Conservation (phyloP, 2,113 vertebrate species). For the Leucopsar rothschildi region DNA sequence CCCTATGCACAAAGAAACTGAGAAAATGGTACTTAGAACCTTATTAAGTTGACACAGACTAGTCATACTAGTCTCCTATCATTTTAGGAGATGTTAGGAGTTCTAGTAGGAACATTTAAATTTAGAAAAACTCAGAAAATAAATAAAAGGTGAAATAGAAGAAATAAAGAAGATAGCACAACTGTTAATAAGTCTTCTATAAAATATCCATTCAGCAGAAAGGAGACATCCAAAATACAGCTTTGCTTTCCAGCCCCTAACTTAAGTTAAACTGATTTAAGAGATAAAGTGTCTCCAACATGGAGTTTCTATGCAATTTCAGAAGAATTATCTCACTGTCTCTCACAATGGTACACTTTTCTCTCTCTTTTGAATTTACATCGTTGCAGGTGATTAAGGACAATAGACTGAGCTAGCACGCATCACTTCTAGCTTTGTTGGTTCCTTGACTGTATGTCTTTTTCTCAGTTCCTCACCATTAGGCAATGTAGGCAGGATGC, state of each 20-base stretch:
- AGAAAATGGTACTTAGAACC: background rate
- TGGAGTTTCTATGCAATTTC: background rate
- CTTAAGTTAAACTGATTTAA: background rate
- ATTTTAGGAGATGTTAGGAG: background rate
- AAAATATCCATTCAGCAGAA: background rate
- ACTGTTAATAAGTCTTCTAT: background rate
- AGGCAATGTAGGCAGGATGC: background rate
- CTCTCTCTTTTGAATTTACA: background rate
- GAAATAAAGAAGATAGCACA: background rate
- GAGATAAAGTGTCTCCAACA: background rate
- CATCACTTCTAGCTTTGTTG: background rate
- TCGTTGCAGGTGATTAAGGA: background rate
- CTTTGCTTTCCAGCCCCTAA: background rate
- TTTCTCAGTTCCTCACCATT: background rate
- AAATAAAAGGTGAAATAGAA: background rate
- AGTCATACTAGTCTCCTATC: background rate
- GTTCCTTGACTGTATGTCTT: background rate
- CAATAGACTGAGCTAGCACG: rapidly evolving
- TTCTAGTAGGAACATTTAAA: background rate
- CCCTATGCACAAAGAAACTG: background rate
- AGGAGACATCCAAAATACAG: background rate
- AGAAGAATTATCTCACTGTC: background rate
- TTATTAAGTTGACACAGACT: background rate
- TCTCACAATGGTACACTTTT: background rate
- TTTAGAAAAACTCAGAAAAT: background rate